Base-by-base conservation (phyloP, 1,140 invertebrate genomes). In the Brachionus rotundiformis region DNA sequence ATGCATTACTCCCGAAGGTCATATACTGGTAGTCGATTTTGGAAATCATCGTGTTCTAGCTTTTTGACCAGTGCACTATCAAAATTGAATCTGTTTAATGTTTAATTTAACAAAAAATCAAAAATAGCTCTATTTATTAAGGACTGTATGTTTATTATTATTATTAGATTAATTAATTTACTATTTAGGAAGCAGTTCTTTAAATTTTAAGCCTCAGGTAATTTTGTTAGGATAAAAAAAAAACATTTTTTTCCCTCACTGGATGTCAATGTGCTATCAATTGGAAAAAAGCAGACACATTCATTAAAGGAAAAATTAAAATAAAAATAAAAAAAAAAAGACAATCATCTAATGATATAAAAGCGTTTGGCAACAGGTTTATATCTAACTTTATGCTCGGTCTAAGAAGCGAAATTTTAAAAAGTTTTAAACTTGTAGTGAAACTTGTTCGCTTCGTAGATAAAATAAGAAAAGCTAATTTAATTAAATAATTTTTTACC, bases 1-100 rank as follows among this genome's bases (percentile, higher is more conserved):
- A 41, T 91, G 90, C 83, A 85, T 91, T 19, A 88, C 90, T 6
- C 90, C 90, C 44, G 90, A 91, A 83, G 91, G 91, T 23, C 87
- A 88, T 71, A 88, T 92, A 75, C 88, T 91, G 83, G 90, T 92
- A 54, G 90, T 92, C 33, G 91, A 92, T 85, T 92, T 92, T 87
- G 91, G 90, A 59, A 91, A 92, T 85, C 91, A 91, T 85, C 88
- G 91, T 81, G 86, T 92, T 65, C 25, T 82, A 3, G 81, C 23
- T 0, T 82, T 76, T 27, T 82, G 47, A 82, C 23, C 36, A 73
- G 68, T 47, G 68, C 68, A 73, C 36, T 29, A 73, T 19, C 16
- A 36, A 33, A 19, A 65, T 73, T 41, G 68, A 44, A 44, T 41
- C 68, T 41, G 36, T 73, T 73, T 19, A 36, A 68, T 68, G 63